Evolutionary conservation across 92 coral and sea anemone species (phyloP).

Genomic region (Anthopleura xanthogrammica): DNA sequence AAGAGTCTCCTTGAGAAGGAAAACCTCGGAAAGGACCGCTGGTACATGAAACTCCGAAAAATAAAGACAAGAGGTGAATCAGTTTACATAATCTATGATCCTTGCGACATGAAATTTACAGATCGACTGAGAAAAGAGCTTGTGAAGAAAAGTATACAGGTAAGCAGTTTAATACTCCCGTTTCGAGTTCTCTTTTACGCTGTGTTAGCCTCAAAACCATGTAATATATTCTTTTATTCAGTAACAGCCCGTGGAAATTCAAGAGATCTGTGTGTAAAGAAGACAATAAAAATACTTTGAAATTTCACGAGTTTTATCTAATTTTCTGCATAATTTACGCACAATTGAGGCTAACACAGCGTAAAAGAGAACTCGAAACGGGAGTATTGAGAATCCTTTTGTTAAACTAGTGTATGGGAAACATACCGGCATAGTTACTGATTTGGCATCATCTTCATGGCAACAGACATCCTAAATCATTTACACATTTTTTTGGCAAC

Average conservation of each 20-base stretch:
- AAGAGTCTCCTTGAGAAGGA: conserved; percentile 70
- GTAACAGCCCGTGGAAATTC: too few species aligned
- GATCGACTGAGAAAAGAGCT: conserved; percentile 62
- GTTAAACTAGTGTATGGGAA: neutral
- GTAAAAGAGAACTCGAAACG: too few species aligned
- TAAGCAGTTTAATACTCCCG: conserved; percentile 37
- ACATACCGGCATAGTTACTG: neutral
- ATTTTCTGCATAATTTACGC: too few species aligned
- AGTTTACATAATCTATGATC: conserved; percentile 86
- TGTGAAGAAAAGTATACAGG: conserved; percentile 64
- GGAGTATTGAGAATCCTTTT: neutral
- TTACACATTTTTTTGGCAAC: neutral
- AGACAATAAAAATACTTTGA: too few species aligned
- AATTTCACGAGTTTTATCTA: too few species aligned
- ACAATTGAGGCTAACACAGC: too few species aligned
- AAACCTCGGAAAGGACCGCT: conserved; percentile 52
- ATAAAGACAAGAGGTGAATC: conserved; percentile 64
- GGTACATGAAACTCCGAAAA: conserved; percentile 68
- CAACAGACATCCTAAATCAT: neutral
- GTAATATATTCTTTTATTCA: too few species aligned
- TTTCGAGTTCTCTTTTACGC: too few species aligned
- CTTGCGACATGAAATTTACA: conserved; percentile 65
- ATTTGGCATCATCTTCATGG: conserved; percentile 16
- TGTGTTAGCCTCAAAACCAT: too few species aligned
- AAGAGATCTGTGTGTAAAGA: too few species aligned